Base-by-base conservation (phyloP, 2,888 invertebrate species). In the Nephrocerus scutellatus region DNA sequence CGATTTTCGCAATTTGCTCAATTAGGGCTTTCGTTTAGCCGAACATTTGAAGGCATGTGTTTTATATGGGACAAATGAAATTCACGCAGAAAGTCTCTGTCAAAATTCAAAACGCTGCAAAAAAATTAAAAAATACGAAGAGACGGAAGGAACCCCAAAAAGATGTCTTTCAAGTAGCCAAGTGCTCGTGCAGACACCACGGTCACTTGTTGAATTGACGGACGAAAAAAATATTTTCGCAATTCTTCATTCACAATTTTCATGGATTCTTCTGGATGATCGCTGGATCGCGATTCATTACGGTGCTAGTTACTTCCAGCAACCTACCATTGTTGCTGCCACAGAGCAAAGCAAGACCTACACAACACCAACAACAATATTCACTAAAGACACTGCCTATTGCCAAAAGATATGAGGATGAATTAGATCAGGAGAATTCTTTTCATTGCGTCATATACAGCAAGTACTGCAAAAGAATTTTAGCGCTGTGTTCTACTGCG, bases 61-160 rank as follows among this genome's bases (percentile, higher is more conserved):
- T n/a, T n/a, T n/a, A n/a, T 18, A 4, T 30, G 4, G 19, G n/a
- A n/a, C 13, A 23, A 10, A 4, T 18, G n/a, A 29, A 15, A n/a
- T n/a, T n/a, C n/a, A n/a, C n/a, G n/a, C n/a, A 75, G 67, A 74
- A 73, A 64, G 74, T 84, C 40, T 77, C 84, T 29, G 72, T 73
- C 49, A 77, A 80, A 55, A 64, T 84, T 12, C 81, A 84, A 69
- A 69, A 72, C 22, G 72, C 75, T 56, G 81, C 86, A n/a, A 76
- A 30, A 71, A 72, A 37, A 77, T 83, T 4, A 83, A 78, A 59
- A 73, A 77, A 41, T 70, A 72, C 12, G 85, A 86, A 59, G 83
- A 84, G 60, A 72, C 74, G 16, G 74, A 79, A 37, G 79, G 77
- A 52, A 80, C 82, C 0, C 83, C 82, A 51, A 73, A 84, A 48